Evolutionary conservation across 2,113 vertebrate genomes (phyloP), one percentile per base, ranked within the genome.

Genomic region (Microtus oregoni): DNA sequence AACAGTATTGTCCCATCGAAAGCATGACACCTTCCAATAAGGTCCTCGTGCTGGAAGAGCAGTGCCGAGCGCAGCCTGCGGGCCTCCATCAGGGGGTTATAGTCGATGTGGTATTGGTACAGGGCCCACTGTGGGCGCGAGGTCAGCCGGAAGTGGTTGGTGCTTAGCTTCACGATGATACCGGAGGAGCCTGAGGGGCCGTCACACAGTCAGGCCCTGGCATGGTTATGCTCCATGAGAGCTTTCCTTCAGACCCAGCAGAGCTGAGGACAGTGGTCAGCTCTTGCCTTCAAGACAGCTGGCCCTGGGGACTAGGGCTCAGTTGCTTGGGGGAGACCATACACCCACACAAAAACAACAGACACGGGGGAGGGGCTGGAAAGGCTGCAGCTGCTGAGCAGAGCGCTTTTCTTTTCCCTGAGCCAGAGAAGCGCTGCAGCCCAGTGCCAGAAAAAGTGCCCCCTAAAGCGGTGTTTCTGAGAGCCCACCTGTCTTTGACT

Each of bases 61-160:
- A 99, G 98, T 0, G 99, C 99, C 0, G 98, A 98, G 63, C 99
- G 99, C 81, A 99, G 97, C 12, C 99, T 98, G 0, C 99, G 98
- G 1, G 99, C 98, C 97, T 99, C 99, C 99, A 99, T 99, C 24
- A 98, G 98, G 0, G 99, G 99, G 11, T 98, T 99, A 91, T 99
- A 99, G 98, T 97, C 98, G 50, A 99, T 98, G 3, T 99, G 99
- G 91, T 99, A 99, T 97, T 99, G 99, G 91, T 99, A 99, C 0
- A 99, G 98, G 63, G 98, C 98, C 99, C 99, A 99, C 83, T 99
- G 98, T 0, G 99, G 99, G 1, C 99, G 99, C 2, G 99, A 99
- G 0, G 98, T 94, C 97, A 99, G 96, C 1, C 99, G 99, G 58
- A 99, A 99, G 94, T 98, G 99, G 98, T 99, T 99, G 0, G 99